Conservation (phyloP, 2,113 vertebrate species). For the Aptenodytes patagonicus region DNA sequence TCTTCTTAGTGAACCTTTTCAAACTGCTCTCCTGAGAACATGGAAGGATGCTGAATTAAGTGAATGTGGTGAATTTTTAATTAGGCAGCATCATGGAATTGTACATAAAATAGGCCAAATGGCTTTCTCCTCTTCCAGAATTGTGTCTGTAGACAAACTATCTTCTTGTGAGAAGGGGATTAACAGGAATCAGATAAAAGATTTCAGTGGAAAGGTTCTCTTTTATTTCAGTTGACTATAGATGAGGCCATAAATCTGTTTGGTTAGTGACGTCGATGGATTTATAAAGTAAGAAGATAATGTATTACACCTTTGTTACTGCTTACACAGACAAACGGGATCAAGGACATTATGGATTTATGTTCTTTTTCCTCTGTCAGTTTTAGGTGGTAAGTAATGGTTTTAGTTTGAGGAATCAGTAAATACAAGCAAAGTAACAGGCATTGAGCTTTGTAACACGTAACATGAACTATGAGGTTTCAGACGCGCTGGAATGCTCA, state of each 20-base stretch:
- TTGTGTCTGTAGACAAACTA: background rate
- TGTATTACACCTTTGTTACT: background rate
- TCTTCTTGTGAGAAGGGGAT: background rate
- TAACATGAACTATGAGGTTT: background rate
- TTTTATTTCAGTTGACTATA: background rate
- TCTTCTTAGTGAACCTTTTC: background rate
- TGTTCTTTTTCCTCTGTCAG: background rate
- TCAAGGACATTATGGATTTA: background rate
- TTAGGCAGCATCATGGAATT: background rate
- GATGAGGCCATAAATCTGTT: background rate
- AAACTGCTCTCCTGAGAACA: background rate
- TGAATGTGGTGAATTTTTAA: conserved; percentile 25
- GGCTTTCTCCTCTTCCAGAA: background rate
- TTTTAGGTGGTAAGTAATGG: background rate
- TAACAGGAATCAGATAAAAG: background rate
- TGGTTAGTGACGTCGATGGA: background rate
- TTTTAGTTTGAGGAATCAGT: background rate
- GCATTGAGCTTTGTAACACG: background rate
- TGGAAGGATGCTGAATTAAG: background rate
- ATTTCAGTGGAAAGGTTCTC: background rate
- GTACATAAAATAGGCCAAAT: background rate
- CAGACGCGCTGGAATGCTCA: background rate
- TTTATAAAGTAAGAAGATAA: background rate
- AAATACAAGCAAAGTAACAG: background rate
- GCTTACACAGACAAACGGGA: background rate